Conservation (phyloP, 1,140 invertebrate genomes). For the Monochamus saltuarius region DNA sequence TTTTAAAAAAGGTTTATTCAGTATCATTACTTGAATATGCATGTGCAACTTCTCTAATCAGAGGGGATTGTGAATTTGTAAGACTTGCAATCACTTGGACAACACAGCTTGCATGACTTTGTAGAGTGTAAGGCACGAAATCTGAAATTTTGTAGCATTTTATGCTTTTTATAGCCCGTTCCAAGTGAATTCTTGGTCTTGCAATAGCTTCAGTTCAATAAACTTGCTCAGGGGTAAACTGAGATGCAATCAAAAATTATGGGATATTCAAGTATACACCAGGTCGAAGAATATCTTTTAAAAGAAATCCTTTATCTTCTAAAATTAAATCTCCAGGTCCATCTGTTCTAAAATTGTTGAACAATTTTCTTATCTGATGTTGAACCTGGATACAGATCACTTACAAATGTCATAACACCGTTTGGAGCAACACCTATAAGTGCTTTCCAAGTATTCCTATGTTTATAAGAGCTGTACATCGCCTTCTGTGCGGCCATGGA, state of each 20-base stretch:
- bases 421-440: constrained; percentile 30
- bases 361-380: constrained; percentile 26
- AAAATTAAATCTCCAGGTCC: constrained; percentile 24
- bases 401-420: constrained; percentile 25
- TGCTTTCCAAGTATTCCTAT: constrained; percentile 23
- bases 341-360: constrained; percentile 5
- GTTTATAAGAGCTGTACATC: constrained; percentile 27
- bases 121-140: constrained; percentile 15
- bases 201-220: constrained; percentile 20
- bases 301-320: constrained; percentile 29
- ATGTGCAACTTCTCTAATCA: constrained; percentile 18
- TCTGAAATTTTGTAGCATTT: constrained; percentile 23
- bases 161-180: constrained; percentile 23
- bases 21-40: neutral
- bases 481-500: constrained; percentile 17
- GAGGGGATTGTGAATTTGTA: constrained; percentile 18
- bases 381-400: constrained; percentile 21
- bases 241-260: constrained; percentile 24
- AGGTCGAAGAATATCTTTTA: constrained; percentile 25
- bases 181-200: constrained; percentile 20
- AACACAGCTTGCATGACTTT: constrained; percentile 4
- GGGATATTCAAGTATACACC: constrained; percentile 26
- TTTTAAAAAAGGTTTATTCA: neutral
- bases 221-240: constrained; percentile 23
- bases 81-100: constrained; percentile 18